These are phyloP conservation scores for Schizopygopsis malacanthus DNA, from an alignment of 2,797 vertebrate species.

Conservation along the genomic window DNA sequence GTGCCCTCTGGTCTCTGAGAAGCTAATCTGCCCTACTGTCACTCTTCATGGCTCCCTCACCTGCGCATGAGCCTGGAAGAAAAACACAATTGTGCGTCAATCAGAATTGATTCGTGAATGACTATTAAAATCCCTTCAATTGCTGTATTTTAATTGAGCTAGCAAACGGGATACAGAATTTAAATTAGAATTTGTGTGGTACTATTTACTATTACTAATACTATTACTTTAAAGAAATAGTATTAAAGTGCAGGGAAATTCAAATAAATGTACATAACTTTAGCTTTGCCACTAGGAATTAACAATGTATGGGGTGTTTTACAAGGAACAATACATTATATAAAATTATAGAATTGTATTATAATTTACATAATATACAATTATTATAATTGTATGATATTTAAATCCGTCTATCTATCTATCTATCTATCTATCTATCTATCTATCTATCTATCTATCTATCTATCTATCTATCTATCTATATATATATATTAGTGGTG, in stretches of 20 bases:
- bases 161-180: neutral
- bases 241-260: neutral
- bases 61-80: constrained; percentile 25
- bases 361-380: too few relatives aligned
- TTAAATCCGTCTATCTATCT: too few relatives aligned
- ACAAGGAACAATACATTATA: neutral
- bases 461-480: too few relatives aligned
- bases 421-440: neutral
- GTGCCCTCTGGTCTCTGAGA: constrained; percentile 57
- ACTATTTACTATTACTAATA: neutral
- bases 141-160: neutral
- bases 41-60: constrained; percentile 41
- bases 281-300: neutral
- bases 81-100: constrained; percentile 2
- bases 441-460: too few relatives aligned
- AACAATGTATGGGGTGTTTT: neutral
- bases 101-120: neutral
- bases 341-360: too few relatives aligned
- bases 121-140: neutral
- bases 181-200: neutral
- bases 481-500: too few relatives aligned
- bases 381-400: neutral
- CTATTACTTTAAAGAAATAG: neutral
- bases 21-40: constrained; percentile 53
- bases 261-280: neutral